Conservation (phyloP, 2,797 vertebrate species). For the Pteropus rufus region DNA sequence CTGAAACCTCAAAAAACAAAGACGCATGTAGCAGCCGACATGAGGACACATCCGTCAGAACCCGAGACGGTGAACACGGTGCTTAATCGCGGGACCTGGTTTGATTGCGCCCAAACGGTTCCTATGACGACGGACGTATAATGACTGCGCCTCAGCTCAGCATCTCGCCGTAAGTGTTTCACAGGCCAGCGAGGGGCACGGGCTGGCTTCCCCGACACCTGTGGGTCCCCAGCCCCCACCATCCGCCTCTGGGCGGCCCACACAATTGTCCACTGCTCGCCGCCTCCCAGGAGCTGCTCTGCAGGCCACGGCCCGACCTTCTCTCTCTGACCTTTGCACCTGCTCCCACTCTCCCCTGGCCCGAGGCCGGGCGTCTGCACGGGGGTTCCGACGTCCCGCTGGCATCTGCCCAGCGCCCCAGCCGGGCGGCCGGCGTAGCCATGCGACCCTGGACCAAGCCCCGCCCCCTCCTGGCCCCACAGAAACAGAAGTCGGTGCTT, state of each 20-base stretch:
- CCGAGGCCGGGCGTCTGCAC: accelerated
- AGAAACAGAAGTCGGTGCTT: neutral
- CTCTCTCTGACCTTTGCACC: accelerated
- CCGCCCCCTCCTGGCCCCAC: neutral
- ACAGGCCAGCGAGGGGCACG: neutral
- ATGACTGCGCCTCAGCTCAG: accelerated
- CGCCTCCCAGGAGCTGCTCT: accelerated
- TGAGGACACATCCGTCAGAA: neutral
- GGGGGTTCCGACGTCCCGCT: accelerated
- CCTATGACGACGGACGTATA: accelerated
- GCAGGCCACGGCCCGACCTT: accelerated
- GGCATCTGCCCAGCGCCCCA: accelerated
- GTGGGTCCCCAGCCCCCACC: neutral
- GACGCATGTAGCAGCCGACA: neutral
- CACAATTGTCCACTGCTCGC: accelerated
- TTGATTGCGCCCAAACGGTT: too few relatives aligned
- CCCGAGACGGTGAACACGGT: neutral
- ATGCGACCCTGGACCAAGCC: accelerated
- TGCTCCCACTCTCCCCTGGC: accelerated
- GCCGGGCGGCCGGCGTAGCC: neutral
- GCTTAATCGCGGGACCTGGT: accelerated
- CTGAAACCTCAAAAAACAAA: neutral
- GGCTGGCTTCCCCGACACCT: accelerated
- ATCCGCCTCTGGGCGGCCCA: too few relatives aligned
- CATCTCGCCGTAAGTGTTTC: neutral